A percentile compares a stretch with the other conserved stretches of the same genome.
phyloP scores from a whole-genome alignment of 2,113 vertebrate species.

The Tragelaphus scriptus region DNA sequence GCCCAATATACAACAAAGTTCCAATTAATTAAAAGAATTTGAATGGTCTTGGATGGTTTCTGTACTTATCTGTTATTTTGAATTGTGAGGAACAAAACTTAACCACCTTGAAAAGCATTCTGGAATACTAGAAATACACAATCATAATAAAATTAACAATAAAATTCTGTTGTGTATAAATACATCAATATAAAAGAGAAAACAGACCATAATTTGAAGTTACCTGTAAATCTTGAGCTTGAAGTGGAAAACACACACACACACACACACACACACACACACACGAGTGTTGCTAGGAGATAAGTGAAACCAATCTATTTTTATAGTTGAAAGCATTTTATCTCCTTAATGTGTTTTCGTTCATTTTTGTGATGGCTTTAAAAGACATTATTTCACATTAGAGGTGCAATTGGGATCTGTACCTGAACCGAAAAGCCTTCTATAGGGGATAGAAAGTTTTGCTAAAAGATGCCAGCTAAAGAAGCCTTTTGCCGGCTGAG shows the following conservation, averaged over 20 bases:
- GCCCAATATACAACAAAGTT: neutral
- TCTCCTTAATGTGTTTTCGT: neutral
- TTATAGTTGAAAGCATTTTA: neutral
- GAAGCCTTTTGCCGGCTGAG: neutral
- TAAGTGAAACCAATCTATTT: constrained; percentile 2
- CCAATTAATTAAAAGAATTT: neutral
- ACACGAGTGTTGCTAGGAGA: neutral
- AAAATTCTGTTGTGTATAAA: neutral
- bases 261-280: neutral
- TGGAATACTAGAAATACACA: neutral
- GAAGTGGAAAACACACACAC: neutral
- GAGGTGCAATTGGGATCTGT: neutral
- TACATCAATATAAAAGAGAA: neutral
- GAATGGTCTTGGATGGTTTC: neutral
- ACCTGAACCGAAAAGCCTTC: neutral
- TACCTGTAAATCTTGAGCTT: neutral
- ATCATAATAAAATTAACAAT: neutral
- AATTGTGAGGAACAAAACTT: neutral
- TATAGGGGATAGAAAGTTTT: neutral
- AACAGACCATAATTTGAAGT: constrained; percentile 8
- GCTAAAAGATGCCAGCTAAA: neutral
- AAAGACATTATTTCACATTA: neutral
- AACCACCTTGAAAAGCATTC: neutral
- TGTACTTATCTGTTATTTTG: constrained; percentile 21
- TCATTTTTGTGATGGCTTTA: neutral